Percentiles rank a stretch among this genome's conserved stretches.
Conservation (phyloP, 2,797 vertebrate genomes). For the Rhincodon typus region DNA sequence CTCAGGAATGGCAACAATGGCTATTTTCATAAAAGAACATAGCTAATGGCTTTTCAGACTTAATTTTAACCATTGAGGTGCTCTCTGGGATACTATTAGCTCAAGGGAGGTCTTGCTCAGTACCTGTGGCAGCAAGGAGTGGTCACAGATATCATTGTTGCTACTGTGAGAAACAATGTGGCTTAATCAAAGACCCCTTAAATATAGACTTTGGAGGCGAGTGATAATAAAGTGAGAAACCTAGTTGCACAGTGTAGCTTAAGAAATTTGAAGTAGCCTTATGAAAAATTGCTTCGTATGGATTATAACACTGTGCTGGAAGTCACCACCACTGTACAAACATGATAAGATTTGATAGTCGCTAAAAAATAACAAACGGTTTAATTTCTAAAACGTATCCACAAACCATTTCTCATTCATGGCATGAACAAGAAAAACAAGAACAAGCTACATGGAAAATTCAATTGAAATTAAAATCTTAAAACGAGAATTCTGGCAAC, state of each 20-base stretch:
- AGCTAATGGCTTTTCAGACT: neutral
- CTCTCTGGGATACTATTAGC: neutral
- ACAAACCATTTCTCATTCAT: neutral
- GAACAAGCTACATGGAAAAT: neutral
- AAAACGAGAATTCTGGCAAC: neutral
- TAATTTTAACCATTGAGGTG: neutral
- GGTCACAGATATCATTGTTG: neutral
- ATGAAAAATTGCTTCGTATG: neutral
- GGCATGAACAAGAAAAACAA: neutral
- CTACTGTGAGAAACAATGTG: neutral
- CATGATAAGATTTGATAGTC: neutral
- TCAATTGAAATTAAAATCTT: neutral
- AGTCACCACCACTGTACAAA: neutral
- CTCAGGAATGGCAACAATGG: neutral
- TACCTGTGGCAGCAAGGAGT: neutral
- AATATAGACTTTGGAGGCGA: neutral
- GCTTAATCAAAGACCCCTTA: neutral
- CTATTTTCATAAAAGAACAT: neutral
- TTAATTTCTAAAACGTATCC: neutral
- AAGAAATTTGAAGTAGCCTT: neutral
- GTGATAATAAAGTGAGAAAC: neutral
- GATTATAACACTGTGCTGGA: neutral
- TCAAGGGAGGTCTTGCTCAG: neutral
- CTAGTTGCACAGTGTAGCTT: neutral
- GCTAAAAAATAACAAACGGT: neutral